Conservation (phyloP, 2,797 vertebrate genomes). For the Coregonus ussuriensis region DNA sequence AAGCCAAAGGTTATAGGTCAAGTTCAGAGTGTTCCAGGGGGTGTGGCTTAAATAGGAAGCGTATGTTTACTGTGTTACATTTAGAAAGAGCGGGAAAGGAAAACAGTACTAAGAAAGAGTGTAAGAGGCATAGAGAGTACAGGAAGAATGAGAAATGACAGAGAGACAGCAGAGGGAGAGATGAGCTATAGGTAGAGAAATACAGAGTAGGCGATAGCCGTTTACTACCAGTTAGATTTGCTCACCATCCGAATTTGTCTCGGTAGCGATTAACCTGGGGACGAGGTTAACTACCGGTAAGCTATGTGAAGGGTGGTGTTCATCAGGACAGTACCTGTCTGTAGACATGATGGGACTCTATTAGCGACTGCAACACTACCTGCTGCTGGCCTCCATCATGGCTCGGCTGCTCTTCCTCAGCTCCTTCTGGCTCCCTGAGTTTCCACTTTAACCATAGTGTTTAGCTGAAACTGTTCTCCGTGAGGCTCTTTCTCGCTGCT, state of each 20-base stretch:
- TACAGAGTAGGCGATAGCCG: neutral
- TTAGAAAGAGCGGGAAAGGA: neutral
- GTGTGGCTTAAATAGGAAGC: neutral
- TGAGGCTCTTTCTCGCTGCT: neutral
- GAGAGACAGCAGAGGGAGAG: neutral
- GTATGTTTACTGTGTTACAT: neutral
- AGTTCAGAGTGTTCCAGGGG: neutral
- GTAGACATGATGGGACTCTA: neutral
- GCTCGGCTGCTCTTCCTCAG: constrained; percentile 6
- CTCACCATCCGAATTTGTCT: neutral
- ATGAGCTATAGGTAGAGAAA: neutral
- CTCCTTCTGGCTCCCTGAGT: constrained; percentile 8
- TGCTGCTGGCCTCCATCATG: neutral
- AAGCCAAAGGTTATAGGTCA: neutral
- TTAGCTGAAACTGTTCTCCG: neutral
- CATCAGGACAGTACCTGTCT: neutral
- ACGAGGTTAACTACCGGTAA: neutral
- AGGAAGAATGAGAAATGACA: neutral
- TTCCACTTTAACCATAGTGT: neutral
- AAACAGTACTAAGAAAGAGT: neutral
- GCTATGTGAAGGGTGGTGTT: neutral
- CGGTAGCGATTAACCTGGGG: neutral
- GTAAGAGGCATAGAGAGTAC: neutral
- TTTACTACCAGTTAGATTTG: neutral
- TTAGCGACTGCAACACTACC: neutral